These are phyloP conservation scores for Fragariocoptes setiger DNA, from an alignment of 1,140 invertebrate species.

Conservation along the genomic window DNA sequence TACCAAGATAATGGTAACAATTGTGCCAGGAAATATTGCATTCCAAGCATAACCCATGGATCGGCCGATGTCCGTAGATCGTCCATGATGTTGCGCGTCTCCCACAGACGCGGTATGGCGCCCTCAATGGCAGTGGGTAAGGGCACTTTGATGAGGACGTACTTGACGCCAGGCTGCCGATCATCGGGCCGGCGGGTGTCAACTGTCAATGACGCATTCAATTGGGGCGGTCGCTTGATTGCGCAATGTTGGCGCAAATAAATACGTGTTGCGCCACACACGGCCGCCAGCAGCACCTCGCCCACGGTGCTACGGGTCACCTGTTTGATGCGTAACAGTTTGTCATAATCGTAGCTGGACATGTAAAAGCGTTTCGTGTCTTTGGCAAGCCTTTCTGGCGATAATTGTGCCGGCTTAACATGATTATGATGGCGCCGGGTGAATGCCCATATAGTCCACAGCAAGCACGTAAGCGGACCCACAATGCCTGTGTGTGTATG, in stretches of 20 bases:
- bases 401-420: not conserved
- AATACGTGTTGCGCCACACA: conserved; percentile 20
- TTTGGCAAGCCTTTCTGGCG: conserved; percentile 13
- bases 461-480: conserved; percentile 22
- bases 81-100: conserved; percentile 20
- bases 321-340: conserved; percentile 19
- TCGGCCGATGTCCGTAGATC: conserved; percentile 22
- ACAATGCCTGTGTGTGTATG: too few relatives aligned
- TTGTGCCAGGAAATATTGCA: too few relatives aligned
- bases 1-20: too few relatives aligned
- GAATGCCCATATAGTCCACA: conserved; percentile 18
- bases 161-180: too few relatives aligned
- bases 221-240: conserved; percentile 19
- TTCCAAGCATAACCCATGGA: conserved; percentile 20
- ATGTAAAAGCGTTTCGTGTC: conserved; percentile 13
- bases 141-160: too few relatives aligned
- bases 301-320: conserved; percentile 22
- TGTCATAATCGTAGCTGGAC: conserved; percentile 6
- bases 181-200: too few relatives aligned
- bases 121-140: conserved; percentile 14
- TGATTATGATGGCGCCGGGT: conserved; percentile 10
- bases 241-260: conserved; percentile 20
- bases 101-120: conserved; percentile 27
- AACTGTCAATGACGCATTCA: too few relatives aligned
- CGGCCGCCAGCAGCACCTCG: conserved; percentile 23